A percentile compares a stretch with the other conserved stretches of the same genome.
Evolutionary conservation across 2,888 invertebrate species (phyloP).

Genomic region (Trichopoda pennipes): DNA sequence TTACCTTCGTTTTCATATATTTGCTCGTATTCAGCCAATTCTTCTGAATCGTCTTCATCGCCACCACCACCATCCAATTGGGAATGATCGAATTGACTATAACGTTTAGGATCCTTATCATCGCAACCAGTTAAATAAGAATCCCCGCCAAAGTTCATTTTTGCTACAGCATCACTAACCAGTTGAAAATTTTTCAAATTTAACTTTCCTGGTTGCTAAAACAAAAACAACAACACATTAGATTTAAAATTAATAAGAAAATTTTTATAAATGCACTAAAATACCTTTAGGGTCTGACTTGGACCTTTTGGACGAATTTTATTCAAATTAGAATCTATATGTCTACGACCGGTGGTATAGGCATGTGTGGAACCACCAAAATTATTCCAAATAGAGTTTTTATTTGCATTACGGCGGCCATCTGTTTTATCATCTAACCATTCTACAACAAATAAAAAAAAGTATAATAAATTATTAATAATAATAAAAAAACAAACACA

Average conservation of each 20-base stretch:
- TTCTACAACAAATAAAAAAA: slow-evolving; percentile 76
- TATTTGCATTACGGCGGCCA: slow-evolving; percentile 77
- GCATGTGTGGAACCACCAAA: slow-evolving; percentile 86
- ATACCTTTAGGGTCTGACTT: slow-evolving; percentile 86
- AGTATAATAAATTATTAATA: slow-evolving; percentile 10
- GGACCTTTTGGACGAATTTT: slow-evolving; percentile 86
- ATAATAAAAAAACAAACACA: not conserved
- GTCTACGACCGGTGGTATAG: slow-evolving; percentile 86
- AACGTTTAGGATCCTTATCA: slow-evolving; percentile 78
- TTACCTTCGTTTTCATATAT: slow-evolving; percentile 85
- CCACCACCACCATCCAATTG: slow-evolving; percentile 85
- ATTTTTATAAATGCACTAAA: not conserved
- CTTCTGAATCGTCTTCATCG: slow-evolving; percentile 85
- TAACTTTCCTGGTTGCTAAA: slow-evolving; percentile 92
- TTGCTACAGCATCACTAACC: slow-evolving; percentile 91
- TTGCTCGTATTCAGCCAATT: slow-evolving; percentile 88
- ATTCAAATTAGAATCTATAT: slow-evolving; percentile 82
- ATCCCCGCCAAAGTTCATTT: slow-evolving; percentile 85
- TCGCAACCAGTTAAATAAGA: slow-evolving; percentile 74
- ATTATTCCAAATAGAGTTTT: slow-evolving; percentile 83
- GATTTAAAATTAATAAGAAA: too few species aligned
- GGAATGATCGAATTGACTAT: slow-evolving; percentile 84
- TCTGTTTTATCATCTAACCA: slow-evolving; percentile 83
- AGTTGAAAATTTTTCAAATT: slow-evolving; percentile 94
- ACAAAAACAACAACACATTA: not conserved